Base-by-base conservation (phyloP, 2,113 vertebrate species). In the Amblyornis subalaris region DNA sequence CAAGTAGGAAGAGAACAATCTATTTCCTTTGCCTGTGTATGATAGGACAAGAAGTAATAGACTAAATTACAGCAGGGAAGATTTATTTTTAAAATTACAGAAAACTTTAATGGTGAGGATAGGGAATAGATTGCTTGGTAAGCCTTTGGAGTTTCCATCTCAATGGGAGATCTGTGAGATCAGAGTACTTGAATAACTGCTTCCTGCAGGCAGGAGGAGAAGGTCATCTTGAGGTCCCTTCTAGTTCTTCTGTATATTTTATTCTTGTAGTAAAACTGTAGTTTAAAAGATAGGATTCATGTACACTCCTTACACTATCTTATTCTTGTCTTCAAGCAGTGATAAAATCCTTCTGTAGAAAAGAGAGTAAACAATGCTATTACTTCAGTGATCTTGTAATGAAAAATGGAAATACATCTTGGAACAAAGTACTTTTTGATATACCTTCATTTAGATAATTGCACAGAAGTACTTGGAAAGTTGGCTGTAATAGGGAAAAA, bases 21-120 rank as follows among this genome's bases (percentile, higher is more conserved):
- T 91, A 78, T 91, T 96, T 94, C 51, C 29, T 75, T 85, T 92
- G 42, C 58, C 60, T 89, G 1, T 92, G 60, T 88, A 95, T 92
- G 90, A 84, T 80, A 77, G 72, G 88, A 93, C 79, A 88, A 90
- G 82, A 83, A 94, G 51, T 79, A 91, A 90, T 84, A 64, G 72
- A 67, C 35, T 80, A 86, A 92, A 96, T 92, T 94, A 84, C 67
- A 90, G 44, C 44, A 85, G 67, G 51, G 36, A 94, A 94, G 92
- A 96, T 93, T 96, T 92, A 88, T 88, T 95, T 94, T 92, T 86
- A 78, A 94, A 96, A 95, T 95, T 92, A 77, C 47, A 80, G 85
- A 93, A 93, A 95, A 79, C 64, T 92, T 88, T 67, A 93, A 48
- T 92, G 67, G 82, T 55, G 60, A 83, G 29, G 67, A 51, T 48